phyloP scores from a whole-genome alignment of 2,113 vertebrate species.

The Onychostoma macrolepis region DNA sequence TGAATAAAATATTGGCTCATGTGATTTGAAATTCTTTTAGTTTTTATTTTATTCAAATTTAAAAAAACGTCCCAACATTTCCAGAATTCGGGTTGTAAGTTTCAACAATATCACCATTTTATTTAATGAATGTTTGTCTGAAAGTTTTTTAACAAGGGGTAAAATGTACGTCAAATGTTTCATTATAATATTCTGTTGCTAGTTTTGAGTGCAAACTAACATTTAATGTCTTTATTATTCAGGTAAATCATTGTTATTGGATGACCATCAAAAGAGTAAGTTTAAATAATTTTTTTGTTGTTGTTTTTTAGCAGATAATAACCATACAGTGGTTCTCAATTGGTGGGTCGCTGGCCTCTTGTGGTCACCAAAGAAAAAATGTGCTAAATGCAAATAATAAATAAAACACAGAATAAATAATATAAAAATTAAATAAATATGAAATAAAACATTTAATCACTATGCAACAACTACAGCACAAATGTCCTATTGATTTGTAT shows the following conservation, averaged over 20 bases:
- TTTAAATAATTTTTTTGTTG: neutral
- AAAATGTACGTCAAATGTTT: neutral
- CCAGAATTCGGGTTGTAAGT: neutral
- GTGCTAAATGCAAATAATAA: neutral
- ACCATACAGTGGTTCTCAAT: neutral
- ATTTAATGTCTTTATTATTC: conserved; percentile 39
- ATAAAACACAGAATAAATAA: neutral
- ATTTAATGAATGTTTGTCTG: neutral
- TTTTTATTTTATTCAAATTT: too few relatives aligned
- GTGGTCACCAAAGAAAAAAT: neutral
- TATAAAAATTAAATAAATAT: neutral
- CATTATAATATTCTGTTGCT: neutral
- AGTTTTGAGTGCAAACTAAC: conserved; percentile 9
- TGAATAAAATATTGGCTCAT: too few relatives aligned
- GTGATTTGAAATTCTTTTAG: too few relatives aligned
- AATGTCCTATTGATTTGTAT: neutral
- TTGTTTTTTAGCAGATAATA: neutral
- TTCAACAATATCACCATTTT: conserved; percentile 1
- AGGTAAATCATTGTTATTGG: conserved; percentile 50
- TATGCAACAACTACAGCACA: neutral
- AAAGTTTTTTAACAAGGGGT: neutral
- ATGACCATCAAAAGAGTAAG: conserved; percentile 55
- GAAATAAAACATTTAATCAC: neutral
- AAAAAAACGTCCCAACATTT: too few relatives aligned
- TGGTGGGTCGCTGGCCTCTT: neutral